Evolutionary conservation across 1,140 invertebrate genomes (phyloP).

Genomic region (Marisa cornuarietis): DNA sequence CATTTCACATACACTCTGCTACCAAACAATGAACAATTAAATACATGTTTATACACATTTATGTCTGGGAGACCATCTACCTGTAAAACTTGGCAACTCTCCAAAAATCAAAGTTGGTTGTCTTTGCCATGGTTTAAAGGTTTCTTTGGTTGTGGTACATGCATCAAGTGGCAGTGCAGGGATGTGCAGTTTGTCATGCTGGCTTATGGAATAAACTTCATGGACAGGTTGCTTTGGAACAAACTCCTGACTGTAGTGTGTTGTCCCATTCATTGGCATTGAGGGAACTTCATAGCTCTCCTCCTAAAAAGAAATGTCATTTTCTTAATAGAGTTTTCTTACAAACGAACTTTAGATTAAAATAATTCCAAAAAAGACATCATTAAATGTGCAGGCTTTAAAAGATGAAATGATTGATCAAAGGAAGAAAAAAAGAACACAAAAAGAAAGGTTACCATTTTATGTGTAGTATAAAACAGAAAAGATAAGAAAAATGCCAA

Average conservation of each 20-base stretch:
- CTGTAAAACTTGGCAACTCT: constrained; percentile 61
- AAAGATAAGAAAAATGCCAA: too few relatives aligned
- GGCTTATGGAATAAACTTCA: background rate
- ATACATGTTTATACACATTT: background rate
- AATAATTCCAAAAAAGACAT: too few relatives aligned
- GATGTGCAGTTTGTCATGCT: constrained; percentile 28
- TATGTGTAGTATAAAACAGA: too few relatives aligned
- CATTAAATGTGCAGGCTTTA: too few relatives aligned
- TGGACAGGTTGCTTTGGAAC: constrained; percentile 39
- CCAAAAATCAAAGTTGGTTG: constrained; percentile 51
- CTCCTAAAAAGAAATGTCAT: constrained; percentile 37
- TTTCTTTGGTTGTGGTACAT: constrained; percentile 56
- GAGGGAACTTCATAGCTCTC: constrained; percentile 44
- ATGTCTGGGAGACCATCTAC: constrained; percentile 25
- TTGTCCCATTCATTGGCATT: constrained; percentile 42
- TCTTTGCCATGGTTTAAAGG: constrained; percentile 57
- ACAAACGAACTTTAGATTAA: too few relatives aligned
- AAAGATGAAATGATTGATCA: too few relatives aligned
- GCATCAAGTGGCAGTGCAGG: constrained; percentile 50
- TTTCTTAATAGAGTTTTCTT: too few relatives aligned
- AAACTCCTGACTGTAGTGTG: constrained; percentile 53
- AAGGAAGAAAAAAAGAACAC: too few relatives aligned
- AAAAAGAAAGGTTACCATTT: too few relatives aligned
- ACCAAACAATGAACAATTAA: background rate
- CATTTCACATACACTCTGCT: too few relatives aligned